Base-by-base conservation (phyloP, 2,797 vertebrate genomes). In the Karalla daura region DNA sequence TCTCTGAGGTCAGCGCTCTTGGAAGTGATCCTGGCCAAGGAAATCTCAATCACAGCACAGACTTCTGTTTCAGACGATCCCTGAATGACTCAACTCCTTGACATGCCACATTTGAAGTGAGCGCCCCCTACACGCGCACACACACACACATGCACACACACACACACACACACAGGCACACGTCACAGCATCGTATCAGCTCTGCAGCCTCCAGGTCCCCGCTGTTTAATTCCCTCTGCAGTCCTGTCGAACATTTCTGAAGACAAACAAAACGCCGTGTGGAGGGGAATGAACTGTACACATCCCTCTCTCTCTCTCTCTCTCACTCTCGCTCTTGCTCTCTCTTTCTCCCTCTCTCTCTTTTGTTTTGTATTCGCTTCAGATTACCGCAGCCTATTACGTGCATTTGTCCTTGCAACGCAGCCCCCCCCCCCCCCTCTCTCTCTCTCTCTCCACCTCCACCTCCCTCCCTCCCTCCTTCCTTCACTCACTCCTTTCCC, bases 341-440 rank as follows among this genome's bases (percentile, higher is more conserved):
- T n/a, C n/a, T n/a, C n/a, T n/a, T n/a, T n/a, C n/a, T n/a, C 9
- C 24, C 73, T 62, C 45, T 39, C 64, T 64, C 70, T 71, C 43
- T 33, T 65, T 87, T 83, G 73, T 70, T 89, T 76, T 83, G 78
- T 85, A 92, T 90, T 89, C 86, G 7, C 59, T 75, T 71, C 77
- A 61, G 68, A 88, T 84, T 85, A 85, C 89, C 86, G 89, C 88
- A 86, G 85, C 81, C 68, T 73, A 61, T 76, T 40, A 72, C 74
- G 78, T 66, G 81, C 58, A 20, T 86, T 90, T 87, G 88, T 91
- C 88, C 87, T 91, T 86, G 84, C 53, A 15, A 86, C 60, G 62
- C 78, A 71, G 60, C 6, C 10, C 52, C 63, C 72, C 10, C 52
- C 63, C 72, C 51, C 43, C 33, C n/a, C 33, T 50, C 10, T 46